A percentile compares a stretch with the other conserved stretches of the same genome.
phyloP scores from a whole-genome alignment of 2,113 vertebrate genomes.

The Garra rufa region DNA sequence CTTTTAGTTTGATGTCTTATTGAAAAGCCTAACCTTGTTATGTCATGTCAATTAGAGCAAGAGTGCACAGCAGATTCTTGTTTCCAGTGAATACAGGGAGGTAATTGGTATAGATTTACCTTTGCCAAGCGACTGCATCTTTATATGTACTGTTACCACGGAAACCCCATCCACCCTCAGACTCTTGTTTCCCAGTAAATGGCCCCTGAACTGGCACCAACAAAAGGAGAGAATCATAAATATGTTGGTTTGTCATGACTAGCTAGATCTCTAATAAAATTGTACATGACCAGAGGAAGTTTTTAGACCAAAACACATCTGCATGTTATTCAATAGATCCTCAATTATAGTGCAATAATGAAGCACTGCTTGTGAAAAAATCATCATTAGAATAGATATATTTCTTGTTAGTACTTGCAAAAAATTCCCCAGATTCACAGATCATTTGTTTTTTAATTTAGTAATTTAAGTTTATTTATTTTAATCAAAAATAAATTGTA shows the following conservation, averaged over 20 bases:
- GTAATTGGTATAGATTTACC: slow-evolving; percentile 53
- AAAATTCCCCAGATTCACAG: neutral
- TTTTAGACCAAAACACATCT: neutral
- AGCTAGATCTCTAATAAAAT: neutral
- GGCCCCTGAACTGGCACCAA: slow-evolving; percentile 41
- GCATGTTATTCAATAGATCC: neutral
- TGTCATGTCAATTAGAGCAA: slow-evolving; percentile 28
- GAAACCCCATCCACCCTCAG: slow-evolving; percentile 69
- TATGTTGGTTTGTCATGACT: slow-evolving; percentile 27
- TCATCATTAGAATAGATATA: neutral
- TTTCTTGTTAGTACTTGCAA: neutral
- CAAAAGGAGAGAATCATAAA: slow-evolving; percentile 42
- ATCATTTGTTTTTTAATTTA: neutral
- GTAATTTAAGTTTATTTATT: neutral
- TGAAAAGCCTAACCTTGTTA: slow-evolving; percentile 29
- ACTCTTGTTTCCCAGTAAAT: slow-evolving; percentile 51
- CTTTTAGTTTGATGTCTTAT: slow-evolving; percentile 38
- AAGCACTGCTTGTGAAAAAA: neutral
- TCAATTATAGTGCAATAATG: neutral
- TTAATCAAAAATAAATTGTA: neutral
- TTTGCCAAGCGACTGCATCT: slow-evolving; percentile 70
- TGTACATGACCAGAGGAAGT: neutral
- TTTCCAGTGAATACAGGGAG: slow-evolving; percentile 34
- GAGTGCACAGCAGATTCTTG: slow-evolving; percentile 36
- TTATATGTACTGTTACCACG: slow-evolving; percentile 81